Base-by-base conservation (phyloP, 2,113 vertebrate genomes). In the Halichoeres trimaculatus region DNA sequence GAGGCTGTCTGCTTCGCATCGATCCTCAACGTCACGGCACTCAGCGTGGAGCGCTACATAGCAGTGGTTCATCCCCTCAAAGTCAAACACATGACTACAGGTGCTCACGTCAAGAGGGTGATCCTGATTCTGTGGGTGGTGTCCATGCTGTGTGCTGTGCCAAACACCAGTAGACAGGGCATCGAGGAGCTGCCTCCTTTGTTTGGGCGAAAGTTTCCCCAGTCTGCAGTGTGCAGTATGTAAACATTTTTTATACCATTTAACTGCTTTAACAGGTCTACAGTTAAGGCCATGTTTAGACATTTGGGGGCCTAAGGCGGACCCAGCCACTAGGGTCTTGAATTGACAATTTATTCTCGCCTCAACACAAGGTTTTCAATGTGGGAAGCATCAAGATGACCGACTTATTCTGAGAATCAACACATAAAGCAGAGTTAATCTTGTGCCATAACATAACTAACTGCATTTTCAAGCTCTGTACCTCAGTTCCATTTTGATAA, bases 1-100 rank as follows among this genome's bases (percentile, higher is more conserved):
- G 97, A 98, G 90, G 96, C 94, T 0, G 97, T 96, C 19, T 99
- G 97, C 86, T 95, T 99, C 0, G 96, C 97, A 0, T 99, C 97
- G 0, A 96, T 99, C 89, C 94, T 99, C 48, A 98, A 97, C 0
- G 96, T 98, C 59, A 98, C 96, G 0, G 96, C 97, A 0, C 93
- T 98, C 61, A 99, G 98, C 0, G 92, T 97, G 76, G 96, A 98
- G 83, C 95, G 96, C 60, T 99, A 98, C 67, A 94, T 98, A 0
- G 97, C 98, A 0, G 96, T 99, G 78, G 96, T 97, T 35, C 97
- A 96, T 72, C 97, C 97, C 0, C 94, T 99, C 96, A 36, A 96
- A 97, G 88, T 96, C 45, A 48, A 48, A 20, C 45, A 95, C 0
- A 83, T 96, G 30, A 95, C 97, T 78, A 99, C 96, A 0, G 93